A percentile compares a stretch with the other conserved stretches of the same genome.
Conservation (phyloP, 1,140 invertebrate genomes). For the Aphidius gifuensis region DNA sequence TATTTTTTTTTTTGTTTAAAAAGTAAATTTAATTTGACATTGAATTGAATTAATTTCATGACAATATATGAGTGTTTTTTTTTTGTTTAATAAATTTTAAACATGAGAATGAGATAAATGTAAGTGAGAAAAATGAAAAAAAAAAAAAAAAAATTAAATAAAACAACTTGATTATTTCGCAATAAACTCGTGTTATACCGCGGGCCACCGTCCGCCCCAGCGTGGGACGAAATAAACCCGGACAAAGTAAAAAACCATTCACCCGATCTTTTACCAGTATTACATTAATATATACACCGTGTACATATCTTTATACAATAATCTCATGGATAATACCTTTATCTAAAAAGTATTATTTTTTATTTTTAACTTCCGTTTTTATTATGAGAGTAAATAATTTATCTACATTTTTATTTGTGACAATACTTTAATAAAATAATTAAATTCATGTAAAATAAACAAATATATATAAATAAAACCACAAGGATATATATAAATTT, state of each 20-base stretch:
- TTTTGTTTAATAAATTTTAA: neutral
- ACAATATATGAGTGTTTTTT: neutral
- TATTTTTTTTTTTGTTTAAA: neutral
- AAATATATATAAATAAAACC: too few species aligned
- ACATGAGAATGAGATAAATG: neutral
- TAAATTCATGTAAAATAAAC: too few species aligned
- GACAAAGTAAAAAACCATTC: constrained; percentile 23
- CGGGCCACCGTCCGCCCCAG: constrained; percentile 20
- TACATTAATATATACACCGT: too few species aligned
- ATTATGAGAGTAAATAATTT: too few species aligned
- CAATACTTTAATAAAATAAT: too few species aligned
- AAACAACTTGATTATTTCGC: constrained; percentile 20
- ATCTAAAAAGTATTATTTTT: too few species aligned
- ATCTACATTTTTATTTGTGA: too few species aligned
- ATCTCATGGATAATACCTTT: too few species aligned
- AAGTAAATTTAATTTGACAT: neutral
- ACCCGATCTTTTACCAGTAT: neutral
- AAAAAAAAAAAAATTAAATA: too few species aligned
- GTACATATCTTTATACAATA: too few species aligned
- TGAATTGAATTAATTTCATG: neutral
- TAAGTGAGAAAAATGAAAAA: neutral
- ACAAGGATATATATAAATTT: too few species aligned
- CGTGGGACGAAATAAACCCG: constrained; percentile 31
- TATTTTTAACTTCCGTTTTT: too few species aligned
- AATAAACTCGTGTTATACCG: constrained; percentile 25